Base-by-base conservation (phyloP, 2,797 vertebrate species). In the Neostethus bicornis region DNA sequence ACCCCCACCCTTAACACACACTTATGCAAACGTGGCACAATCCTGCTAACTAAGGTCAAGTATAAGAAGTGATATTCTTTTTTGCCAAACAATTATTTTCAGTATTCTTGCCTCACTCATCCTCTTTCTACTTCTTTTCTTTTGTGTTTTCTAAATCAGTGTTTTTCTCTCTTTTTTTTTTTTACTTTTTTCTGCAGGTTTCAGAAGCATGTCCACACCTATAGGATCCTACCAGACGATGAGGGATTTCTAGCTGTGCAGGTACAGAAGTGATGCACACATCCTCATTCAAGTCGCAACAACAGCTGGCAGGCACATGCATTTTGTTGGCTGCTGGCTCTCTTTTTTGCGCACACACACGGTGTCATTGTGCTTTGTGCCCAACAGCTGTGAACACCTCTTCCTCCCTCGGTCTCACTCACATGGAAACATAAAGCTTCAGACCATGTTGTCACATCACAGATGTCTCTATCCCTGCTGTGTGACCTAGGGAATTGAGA, bases 131-230 rank as follows among this genome's bases (percentile, higher is more conserved):
- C 13, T 29, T n/a, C 48, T 7, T 41, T 12, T 46, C 13, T 53
- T 35, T 38, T 38, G n/a, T 17, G 16, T 24, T 32, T 28, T 42
- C n/a, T 35, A 24, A 34, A 16, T 34, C 19, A 37, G n/a, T 48
- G 4, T 70, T 7, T 60, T 11, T 51, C 19, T 71, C 23, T 48
- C n/a, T n/a, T n/a, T n/a, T n/a, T n/a, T n/a, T n/a, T n/a, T n/a
- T n/a, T n/a, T n/a, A n/a, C n/a, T n/a, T n/a, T 7, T 51, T 42
- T 52, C 62, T 48, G 7, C 86, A 98, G 96, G 77, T 98, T 93
- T 85, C 96, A 98, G 92, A 98, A 98, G 61, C 96, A 98, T 1
- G 96, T 98, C 29, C 96, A 98, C 81, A 98, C 96, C 0, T 98
- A 98, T 84, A 92, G 96, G 57, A 96, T 98, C 76, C 91, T 98